Conservation (phyloP, 2,113 vertebrate genomes). For the Sturnira hondurensis region DNA sequence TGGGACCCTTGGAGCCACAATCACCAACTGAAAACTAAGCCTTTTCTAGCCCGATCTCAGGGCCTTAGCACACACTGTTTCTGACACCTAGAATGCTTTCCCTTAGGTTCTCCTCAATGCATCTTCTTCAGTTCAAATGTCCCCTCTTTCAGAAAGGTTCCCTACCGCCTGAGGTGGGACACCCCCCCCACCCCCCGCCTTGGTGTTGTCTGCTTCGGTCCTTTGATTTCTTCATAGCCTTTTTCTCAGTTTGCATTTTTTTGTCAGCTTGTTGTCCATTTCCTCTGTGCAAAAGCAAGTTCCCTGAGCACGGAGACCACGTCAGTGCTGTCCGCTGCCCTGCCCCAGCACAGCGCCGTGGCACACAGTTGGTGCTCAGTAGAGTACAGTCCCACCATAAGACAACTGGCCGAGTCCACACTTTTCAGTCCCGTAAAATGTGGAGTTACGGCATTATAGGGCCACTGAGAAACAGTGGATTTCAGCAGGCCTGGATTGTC, state of each 20-base stretch:
- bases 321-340: not conserved
- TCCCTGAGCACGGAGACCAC: not conserved
- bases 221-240: not conserved
- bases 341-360: not conserved
- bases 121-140: not conserved
- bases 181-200: too few relatives aligned
- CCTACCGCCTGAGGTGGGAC: not conserved
- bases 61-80: not conserved
- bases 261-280: not conserved
- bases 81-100: not conserved
- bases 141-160: not conserved
- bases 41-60: not conserved
- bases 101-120: not conserved
- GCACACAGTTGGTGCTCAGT: not conserved
- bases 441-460: not conserved
- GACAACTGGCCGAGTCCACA: not conserved
- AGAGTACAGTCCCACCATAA: not conserved
- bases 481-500: not conserved
- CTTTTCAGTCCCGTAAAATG: not conserved
- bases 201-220: not conserved
- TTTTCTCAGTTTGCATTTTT: not conserved
- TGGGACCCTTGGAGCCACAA: not conserved
- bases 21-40: not conserved
- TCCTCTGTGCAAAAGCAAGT: slow-evolving; percentile 29
- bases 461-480: not conserved